phyloP scores from a whole-genome alignment of 1,140 invertebrate species.

The Marisa cornuarietis region DNA sequence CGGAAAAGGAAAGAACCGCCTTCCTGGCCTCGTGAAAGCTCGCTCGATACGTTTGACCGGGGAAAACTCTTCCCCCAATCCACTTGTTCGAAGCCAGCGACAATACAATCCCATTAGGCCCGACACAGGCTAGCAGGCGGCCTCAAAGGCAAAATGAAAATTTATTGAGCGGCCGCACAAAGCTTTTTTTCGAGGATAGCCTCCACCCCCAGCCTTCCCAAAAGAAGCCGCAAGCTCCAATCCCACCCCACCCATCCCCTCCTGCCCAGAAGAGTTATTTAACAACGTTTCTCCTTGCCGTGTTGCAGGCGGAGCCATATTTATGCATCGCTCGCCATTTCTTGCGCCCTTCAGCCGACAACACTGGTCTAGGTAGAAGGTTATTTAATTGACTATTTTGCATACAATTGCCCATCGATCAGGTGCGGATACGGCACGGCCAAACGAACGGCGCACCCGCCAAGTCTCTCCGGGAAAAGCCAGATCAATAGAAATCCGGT shows the following conservation, averaged over 20 bases:
- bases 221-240: slow-evolving; percentile 7
- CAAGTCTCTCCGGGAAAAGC: no score
- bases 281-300: slow-evolving; percentile 13
- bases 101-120: slow-evolving; percentile 25
- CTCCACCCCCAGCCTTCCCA: no score
- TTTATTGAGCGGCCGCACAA: slow-evolving; percentile 19
- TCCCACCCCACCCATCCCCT: no score
- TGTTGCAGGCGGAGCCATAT: slow-evolving; percentile 7
- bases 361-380: slow-evolving; percentile 7
- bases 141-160: slow-evolving; percentile 24
- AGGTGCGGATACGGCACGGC: slow-evolving; percentile 3
- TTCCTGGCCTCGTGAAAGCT: background rate
- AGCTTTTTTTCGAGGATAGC: background rate
- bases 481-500: no score
- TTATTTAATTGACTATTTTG: slow-evolving; percentile 25
- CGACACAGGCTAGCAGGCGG: slow-evolving; percentile 16
- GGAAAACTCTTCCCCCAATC: slow-evolving; percentile 13
- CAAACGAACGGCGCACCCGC: background rate
- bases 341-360: slow-evolving; percentile 7
- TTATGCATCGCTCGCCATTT: slow-evolving; percentile 4
- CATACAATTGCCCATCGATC: slow-evolving; percentile 20
- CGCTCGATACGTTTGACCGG: slow-evolving; percentile 7
- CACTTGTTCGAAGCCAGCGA: slow-evolving; percentile 20
- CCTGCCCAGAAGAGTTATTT: slow-evolving; percentile 14
- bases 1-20: slow-evolving; percentile 15